These are phyloP conservation scores for Aurelia coerulea DNA, from an alignment of 30 jellyfish, hydroid and myxozoan species.

Conservation along the genomic window DNA sequence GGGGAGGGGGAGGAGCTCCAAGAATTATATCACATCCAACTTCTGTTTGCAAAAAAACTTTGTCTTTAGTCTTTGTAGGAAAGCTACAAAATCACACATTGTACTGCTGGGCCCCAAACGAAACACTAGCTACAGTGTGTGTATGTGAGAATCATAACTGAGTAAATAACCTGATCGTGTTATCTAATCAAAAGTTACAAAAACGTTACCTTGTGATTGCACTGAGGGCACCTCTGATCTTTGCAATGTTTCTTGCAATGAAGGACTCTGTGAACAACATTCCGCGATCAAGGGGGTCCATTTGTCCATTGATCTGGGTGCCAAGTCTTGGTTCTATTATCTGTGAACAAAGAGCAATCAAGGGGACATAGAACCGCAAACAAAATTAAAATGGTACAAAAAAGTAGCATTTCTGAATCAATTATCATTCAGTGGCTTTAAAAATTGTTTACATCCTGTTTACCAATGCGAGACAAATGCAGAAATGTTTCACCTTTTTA, in stretches of 20 bases:
- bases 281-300: conserved; percentile 88
- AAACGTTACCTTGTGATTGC: conserved; percentile 83
- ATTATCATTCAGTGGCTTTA: background rate
- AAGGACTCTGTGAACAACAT: conserved; percentile 90
- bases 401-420: background rate
- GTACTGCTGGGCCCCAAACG: too few relatives aligned
- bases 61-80: too few relatives aligned
- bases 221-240: conserved; percentile 89
- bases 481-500: too few relatives aligned
- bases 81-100: too few relatives aligned
- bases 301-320: conserved; percentile 78
- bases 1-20: too few relatives aligned
- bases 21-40: too few relatives aligned
- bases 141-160: too few relatives aligned
- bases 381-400: background rate
- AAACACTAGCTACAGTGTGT: too few relatives aligned
- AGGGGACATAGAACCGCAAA: background rate
- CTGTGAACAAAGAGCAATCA: conserved; percentile 36
- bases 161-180: too few relatives aligned
- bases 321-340: conserved; percentile 90
- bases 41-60: too few relatives aligned
- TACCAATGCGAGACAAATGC: too few relatives aligned
- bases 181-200: too few relatives aligned
- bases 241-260: conserved; percentile 86
- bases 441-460: background rate